Evolutionary conservation across 2,888 invertebrate genomes (phyloP), one percentile per base, ranked within the genome.

Genomic region (Ashinkailepas kermadecensis): DNA sequence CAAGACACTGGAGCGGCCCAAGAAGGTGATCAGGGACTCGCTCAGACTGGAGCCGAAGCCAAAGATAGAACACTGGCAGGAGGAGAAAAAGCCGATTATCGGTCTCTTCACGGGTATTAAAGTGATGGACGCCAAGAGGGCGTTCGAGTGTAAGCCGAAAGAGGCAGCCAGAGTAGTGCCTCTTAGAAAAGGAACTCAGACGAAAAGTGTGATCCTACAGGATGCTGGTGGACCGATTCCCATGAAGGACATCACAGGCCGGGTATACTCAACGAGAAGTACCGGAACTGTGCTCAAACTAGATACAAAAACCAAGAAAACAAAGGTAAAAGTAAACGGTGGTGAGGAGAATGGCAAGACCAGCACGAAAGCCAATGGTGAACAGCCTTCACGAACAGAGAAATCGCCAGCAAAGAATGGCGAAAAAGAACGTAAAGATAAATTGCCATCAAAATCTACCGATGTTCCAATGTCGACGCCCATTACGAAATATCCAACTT

Each of bases 1-100:
- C 7, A 74, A 74, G 74, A 79, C 79, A 25, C 79, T 79, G 58
- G 79, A 79, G 79, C 58, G 79, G 13, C 79, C 79, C 79, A 79
- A 59, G 58, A 79, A 59, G 79, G 25, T 58, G 3, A 57, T 79
- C 23, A n/a, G 79, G 13, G 79, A 79, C 58, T 79, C 79, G 10
- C 58, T 79, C 23, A 58, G 23, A 58, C 57, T 79, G 23, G 58
- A 79, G 58, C 58, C 79, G 23, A 79, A 79, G 58, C 1, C 25
- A 6, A 74, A 74, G 58, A n/a, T 23, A 13, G 79, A 25, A 23
- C 7, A 18, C 10, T 23, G 23, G 58, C 23, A 54, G 23, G 79
- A 57, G 58, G 59, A 58, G 79, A 79, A 79, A 25, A 57, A 79
- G 58, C 79, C 57, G 13, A 18, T 13, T 1, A 57, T 57, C 11